phyloP scores from a whole-genome alignment of 1,140 invertebrate genomes.

The Microplitis demolitor region DNA sequence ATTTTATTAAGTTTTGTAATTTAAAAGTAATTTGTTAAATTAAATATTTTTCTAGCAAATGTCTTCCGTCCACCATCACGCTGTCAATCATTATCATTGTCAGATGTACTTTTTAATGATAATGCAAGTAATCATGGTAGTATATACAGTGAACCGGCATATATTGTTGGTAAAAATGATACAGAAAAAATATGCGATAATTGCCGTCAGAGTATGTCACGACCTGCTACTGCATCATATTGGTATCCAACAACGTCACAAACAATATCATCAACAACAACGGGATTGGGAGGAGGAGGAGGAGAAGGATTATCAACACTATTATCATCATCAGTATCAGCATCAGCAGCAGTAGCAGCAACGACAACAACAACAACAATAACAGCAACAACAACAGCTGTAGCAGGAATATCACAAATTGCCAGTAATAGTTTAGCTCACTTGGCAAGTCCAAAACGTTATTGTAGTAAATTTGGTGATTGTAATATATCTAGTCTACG shows the following conservation, averaged over 20 bases:
- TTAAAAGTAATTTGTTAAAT: background rate
- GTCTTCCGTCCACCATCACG: constrained; percentile 60
- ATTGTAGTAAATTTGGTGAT: constrained; percentile 58
- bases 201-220: constrained; percentile 72
- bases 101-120: constrained; percentile 70
- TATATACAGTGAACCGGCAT: constrained; percentile 83
- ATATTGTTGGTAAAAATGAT: constrained; percentile 65
- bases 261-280: no score
- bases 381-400: no score
- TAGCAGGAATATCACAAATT: no score
- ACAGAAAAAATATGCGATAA: constrained; percentile 79
- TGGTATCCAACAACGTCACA: constrained; percentile 52
- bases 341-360: no score
- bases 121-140: constrained; percentile 72
- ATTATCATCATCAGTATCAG: no score
- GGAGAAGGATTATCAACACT: no score
- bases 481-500: constrained; percentile 75
- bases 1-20: background rate
- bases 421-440: constrained; percentile 55
- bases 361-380: no score
- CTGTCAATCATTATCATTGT: constrained; percentile 73
- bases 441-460: constrained; percentile 55
- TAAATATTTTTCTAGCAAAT: constrained; percentile 39
- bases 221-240: constrained; percentile 71
- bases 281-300: no score